phyloP scores from a whole-genome alignment of 2,113 vertebrate species.

The Psittacula cyanocephala region DNA sequence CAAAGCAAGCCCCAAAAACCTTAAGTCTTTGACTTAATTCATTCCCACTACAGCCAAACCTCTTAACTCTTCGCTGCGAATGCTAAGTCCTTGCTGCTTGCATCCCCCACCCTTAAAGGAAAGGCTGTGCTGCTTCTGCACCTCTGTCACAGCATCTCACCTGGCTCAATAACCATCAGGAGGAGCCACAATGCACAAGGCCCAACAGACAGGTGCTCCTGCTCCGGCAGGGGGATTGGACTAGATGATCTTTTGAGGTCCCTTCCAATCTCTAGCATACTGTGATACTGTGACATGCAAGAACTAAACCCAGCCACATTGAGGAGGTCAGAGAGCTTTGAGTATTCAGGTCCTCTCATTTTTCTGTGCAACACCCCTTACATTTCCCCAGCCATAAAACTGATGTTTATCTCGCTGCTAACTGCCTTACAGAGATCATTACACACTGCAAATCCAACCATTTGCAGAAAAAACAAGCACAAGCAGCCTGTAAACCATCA shows the following conservation, averaged over 20 bases:
- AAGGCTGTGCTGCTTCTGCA: background rate
- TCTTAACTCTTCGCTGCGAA: background rate
- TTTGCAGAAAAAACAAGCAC: background rate
- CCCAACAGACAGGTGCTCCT: background rate
- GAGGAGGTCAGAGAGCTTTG: slow-evolving; percentile 41
- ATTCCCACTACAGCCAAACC: background rate
- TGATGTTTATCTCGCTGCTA: slow-evolving; percentile 40
- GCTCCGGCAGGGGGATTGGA: no score
- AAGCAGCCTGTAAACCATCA: slow-evolving; percentile 20
- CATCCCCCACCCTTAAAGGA: background rate
- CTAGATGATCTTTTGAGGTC: no score
- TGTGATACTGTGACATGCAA: no score
- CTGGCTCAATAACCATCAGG: background rate
- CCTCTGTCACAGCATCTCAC: background rate
- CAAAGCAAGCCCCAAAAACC: background rate
- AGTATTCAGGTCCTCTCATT: background rate
- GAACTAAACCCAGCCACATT: background rate
- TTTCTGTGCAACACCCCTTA: background rate
- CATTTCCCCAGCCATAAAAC: slow-evolving; percentile 49
- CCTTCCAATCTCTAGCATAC: no score
- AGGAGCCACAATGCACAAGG: background rate
- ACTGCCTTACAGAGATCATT: slow-evolving; percentile 57
- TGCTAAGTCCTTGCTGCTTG: slow-evolving; percentile 11
- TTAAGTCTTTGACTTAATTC: background rate
- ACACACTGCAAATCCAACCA: slow-evolving; percentile 42